A percentile compares a stretch with the other conserved stretches of the same genome.
These are phyloP conservation scores for Ciconia stormi DNA, from an alignment of 2,113 vertebrate species.

Conservation along the genomic window DNA sequence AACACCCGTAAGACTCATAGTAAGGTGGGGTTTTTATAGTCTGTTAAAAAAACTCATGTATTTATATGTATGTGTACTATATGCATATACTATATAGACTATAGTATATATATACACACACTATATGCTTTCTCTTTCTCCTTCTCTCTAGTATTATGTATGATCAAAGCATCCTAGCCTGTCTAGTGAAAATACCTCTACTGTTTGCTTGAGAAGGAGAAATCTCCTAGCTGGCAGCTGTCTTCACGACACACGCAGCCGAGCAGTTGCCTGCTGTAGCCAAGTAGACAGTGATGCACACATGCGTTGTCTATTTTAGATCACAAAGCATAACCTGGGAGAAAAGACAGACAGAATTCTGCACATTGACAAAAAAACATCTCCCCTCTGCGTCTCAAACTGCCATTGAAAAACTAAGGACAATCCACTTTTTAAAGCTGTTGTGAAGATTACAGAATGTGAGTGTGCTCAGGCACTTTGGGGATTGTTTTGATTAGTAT, in stretches of 20 bases:
- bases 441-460: not conserved
- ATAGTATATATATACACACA: too few relatives aligned
- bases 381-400: not conserved
- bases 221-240: not conserved
- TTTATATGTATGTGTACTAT: not conserved
- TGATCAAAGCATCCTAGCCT: not conserved
- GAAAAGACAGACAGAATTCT: not conserved
- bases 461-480: not conserved
- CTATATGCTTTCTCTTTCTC: not conserved
- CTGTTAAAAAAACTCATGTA: not conserved
- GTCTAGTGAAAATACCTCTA: not conserved
- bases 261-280: not conserved
- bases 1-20: not conserved
- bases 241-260: not conserved
- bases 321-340: not conserved
- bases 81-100: not conserved
- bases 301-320: not conserved
- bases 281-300: not conserved
- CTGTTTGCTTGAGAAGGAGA: not conserved
- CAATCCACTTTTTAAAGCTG: not conserved
- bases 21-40: not conserved
- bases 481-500: not conserved
- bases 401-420: not conserved
- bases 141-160: not conserved
- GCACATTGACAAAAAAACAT: not conserved